phyloP scores from a whole-genome alignment of 2,797 vertebrate genomes.

The Phoeniculus purpureus region DNA sequence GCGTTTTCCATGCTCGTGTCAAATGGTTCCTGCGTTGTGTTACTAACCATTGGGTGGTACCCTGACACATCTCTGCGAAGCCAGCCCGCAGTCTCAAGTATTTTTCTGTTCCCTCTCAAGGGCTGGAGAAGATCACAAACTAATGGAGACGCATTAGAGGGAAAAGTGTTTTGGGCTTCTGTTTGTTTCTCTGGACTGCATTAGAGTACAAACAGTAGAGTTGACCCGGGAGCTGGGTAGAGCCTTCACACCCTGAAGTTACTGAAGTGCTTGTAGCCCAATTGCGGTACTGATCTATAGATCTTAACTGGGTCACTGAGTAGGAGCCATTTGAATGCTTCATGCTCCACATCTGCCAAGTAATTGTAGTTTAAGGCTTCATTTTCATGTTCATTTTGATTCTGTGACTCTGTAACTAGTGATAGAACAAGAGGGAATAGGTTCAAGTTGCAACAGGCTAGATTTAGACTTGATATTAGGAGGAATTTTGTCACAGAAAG shows the following conservation, averaged over 20 bases:
- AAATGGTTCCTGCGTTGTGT: background rate
- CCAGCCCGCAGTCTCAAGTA: background rate
- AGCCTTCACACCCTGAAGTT: background rate
- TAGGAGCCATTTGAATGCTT: slow-evolving; percentile 29
- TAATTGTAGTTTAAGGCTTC: slow-evolving; percentile 42
- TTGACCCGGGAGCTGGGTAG: background rate
- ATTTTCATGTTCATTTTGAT: slow-evolving; percentile 54
- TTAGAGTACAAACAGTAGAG: background rate
- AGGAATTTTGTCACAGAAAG: too few species aligned
- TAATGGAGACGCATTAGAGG: background rate
- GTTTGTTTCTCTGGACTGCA: background rate
- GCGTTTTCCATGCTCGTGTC: background rate
- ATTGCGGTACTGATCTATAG: background rate
- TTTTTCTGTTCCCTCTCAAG: background rate
- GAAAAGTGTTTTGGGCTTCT: background rate
- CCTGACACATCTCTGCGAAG: background rate
- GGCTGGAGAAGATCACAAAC: background rate
- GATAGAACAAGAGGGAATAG: too few species aligned
- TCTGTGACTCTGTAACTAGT: too few species aligned
- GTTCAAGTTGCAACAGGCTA: too few species aligned
- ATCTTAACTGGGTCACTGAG: slow-evolving; percentile 19
- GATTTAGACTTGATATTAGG: too few species aligned
- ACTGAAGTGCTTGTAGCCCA: background rate
- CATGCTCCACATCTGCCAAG: slow-evolving; percentile 32
- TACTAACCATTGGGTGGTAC: background rate